Percentiles rank a stretch among this genome's conserved stretches.
Evolutionary conservation across 2,113 vertebrate species (phyloP).

Genomic region (Amazona guildingii): DNA sequence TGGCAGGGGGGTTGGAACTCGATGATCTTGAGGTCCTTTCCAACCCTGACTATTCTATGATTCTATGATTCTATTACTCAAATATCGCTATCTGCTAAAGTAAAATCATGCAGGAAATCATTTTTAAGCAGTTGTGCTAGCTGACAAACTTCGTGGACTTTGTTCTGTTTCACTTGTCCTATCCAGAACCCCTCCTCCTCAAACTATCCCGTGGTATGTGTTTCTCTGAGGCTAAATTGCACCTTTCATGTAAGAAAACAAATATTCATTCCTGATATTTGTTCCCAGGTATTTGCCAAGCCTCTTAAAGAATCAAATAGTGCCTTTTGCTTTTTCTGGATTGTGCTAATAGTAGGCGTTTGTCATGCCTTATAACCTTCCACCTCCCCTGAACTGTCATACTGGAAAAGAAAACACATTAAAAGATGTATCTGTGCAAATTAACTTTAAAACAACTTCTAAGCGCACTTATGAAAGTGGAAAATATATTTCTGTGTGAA

Average conservation of each 20-base stretch:
- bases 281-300: background rate
- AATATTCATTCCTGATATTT: conserved; percentile 38
- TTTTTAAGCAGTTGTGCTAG: background rate
- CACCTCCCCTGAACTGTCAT: background rate
- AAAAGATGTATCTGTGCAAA: conserved; percentile 1
- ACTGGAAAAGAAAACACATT: conserved; percentile 28
- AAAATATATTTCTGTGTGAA: background rate
- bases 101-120: background rate
- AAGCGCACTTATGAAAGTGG: background rate
- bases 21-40: no score
- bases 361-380: background rate
- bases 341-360: conserved; percentile 27
- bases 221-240: background rate
- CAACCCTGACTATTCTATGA: no score
- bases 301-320: background rate
- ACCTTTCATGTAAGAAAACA: background rate
- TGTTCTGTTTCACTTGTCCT: background rate
- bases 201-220: background rate
- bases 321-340: conserved; percentile 16
- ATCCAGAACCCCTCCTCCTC: background rate
- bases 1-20: no score
- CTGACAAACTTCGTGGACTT: background rate
- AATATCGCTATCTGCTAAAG: background rate
- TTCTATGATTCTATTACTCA: background rate
- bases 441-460: background rate